Evolutionary conservation across 2,888 invertebrate genomes (phyloP), one percentile per base, ranked within the genome.

Genomic region (Minunthozetes semirufus): DNA sequence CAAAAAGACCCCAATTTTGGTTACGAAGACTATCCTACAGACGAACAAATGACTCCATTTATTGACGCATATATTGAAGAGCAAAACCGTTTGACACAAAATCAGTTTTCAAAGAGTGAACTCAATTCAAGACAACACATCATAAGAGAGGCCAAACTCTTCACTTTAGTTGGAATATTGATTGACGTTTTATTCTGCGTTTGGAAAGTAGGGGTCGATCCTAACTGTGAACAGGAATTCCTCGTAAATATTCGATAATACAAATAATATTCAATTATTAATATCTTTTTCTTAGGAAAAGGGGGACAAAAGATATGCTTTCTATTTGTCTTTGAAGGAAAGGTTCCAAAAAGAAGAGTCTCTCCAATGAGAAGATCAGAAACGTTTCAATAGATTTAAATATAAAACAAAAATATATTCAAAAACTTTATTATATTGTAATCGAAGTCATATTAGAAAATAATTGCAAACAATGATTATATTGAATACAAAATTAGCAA

Each of bases 1-100:
- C 74, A 73, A 17, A 6, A 17, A 17, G 74, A 73, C 29, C 19
- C 63, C 19, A 68, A 66, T n/a, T 73, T 73, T 29, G 74, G 74
- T 22, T 48, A n/a, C 11, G 46, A 25, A 17, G 66, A 29, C 46
- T 73, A 66, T 66, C 74, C 74, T 2, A 73, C 38, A 19, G 74
- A 73, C 42, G 42, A 73, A 11, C 66, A 73, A 29, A 73, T 73
- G 74, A 9, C 17, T 22, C 17, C 66, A n/a, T 73, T 73, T 46
- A 27, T 73, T 8, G 50, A 73, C 22, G 46, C 15, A 2, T 73
- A 73, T 68, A 63, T 63, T 27, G 13, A 66, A 17, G 74, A 50
- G 22, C 19, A 15, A 1, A 66, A n/a, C 8, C 5, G 25, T 66
- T 25, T 70, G 17, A 38, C 25, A 9, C 33, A 38, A 15, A 38